Base-by-base conservation (phyloP, 1,140 invertebrate species). In the Odontomachus brunneus region DNA sequence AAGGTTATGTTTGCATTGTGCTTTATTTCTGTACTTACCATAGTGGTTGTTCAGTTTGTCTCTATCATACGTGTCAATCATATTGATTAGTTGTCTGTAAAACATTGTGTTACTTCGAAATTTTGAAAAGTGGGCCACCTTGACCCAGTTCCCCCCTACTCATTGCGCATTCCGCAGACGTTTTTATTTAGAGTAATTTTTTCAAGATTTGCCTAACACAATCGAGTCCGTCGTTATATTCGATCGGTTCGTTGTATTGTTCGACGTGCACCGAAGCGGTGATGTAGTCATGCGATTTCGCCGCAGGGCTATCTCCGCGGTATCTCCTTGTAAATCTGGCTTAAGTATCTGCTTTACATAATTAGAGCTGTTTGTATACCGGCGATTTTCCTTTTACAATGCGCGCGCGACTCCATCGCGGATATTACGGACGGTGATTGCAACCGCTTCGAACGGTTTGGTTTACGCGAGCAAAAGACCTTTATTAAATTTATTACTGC, bases 291-390 rank as follows among this genome's bases (percentile, higher is more conserved):
- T 44, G 85, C 83, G 78, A 85, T 63, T 67, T 83, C 85, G 86
- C 83, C 83, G 72, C 38, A 44, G 38, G 76, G 83, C n/a, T 44
- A 44, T 11, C 38, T 65, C 82, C 78, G n/a, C 81, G 59, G 60
- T 89, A 89, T 89, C 88, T 83, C 63, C 62, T 76, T 83, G 78
- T 82, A 78, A 89, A 89, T 89, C 85, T 87, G 76, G 57, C 80
- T 80, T 86, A 86, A 86, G 83, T 87, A 82, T 83, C 72, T 81
- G 82, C 82, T 89, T 89, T 89, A 67, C 88, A 87, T 89, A 89
- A 89, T 89, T 89, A 89, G 83, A 74, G 85, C 65, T 87, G 82
- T 82, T 89, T 83, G 71, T 73, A 82, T 87, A 82, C 85, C 69
- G 67, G 66, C 85, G 69, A 71, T 87, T 82, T 85, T 83, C 85